Evolutionary conservation across 1,140 invertebrate genomes (phyloP).

Genomic region (Drosophila chauvacae): DNA sequence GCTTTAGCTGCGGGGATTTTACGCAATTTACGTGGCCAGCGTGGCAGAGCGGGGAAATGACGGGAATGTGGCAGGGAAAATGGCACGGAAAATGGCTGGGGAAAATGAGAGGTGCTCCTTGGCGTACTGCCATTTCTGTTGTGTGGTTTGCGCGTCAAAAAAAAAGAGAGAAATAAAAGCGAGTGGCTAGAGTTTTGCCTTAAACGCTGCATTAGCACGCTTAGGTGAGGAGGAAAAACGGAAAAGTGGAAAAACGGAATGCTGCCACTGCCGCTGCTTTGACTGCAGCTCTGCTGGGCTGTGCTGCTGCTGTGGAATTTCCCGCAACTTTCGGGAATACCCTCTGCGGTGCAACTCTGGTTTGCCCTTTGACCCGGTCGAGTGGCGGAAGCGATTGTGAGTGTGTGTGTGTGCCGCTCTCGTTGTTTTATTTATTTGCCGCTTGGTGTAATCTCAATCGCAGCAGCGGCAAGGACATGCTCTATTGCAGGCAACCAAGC

Average conservation of each 20-base stretch:
- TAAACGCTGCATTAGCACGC: slow-evolving; percentile 55
- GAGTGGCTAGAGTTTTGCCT: slow-evolving; percentile 48
- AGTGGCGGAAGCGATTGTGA: slow-evolving; percentile 57
- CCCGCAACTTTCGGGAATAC: slow-evolving; percentile 25
- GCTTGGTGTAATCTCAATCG: slow-evolving; percentile 69
- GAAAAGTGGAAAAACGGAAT: slow-evolving; percentile 26
- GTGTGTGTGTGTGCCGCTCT: slow-evolving; percentile 16
- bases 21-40: slow-evolving; percentile 66
- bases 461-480: slow-evolving; percentile 45
- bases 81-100: slow-evolving; percentile 30
- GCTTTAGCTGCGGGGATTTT: slow-evolving; percentile 58
- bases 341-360: slow-evolving; percentile 28
- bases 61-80: slow-evolving; percentile 8
- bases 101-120: slow-evolving; percentile 27
- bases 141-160: slow-evolving; percentile 53
- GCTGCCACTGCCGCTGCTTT: slow-evolving; percentile 26
- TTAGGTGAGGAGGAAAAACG: slow-evolving; percentile 27
- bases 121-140: slow-evolving; percentile 56
- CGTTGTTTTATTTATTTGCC: slow-evolving; percentile 73
- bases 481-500: slow-evolving; percentile 24
- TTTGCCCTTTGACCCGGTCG: slow-evolving; percentile 38
- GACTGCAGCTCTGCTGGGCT: slow-evolving; percentile 12
- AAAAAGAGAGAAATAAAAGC: slow-evolving; percentile 12
- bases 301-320: slow-evolving; percentile 23
- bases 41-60: slow-evolving; percentile 13